These are phyloP conservation scores for Nesospiza acunhae DNA, from an alignment of 2,113 vertebrate genomes.

Conservation along the genomic window DNA sequence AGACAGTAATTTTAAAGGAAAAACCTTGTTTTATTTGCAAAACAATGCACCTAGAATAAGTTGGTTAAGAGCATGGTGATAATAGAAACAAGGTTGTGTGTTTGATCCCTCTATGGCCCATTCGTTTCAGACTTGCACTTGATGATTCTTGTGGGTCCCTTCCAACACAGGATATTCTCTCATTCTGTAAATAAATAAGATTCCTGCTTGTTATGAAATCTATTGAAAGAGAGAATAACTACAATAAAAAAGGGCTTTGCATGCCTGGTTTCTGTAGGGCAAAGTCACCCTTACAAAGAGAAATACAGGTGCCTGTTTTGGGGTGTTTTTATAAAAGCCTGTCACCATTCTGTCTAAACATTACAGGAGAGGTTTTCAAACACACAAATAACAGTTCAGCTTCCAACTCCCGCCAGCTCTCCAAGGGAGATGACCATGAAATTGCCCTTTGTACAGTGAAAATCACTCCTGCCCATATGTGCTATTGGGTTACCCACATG, in stretches of 20 bases:
- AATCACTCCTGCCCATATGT: not conserved
- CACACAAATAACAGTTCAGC: not conserved
- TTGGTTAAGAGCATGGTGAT: not conserved
- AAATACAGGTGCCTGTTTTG: not conserved
- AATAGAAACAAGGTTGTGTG: not conserved
- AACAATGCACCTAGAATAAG: not conserved
- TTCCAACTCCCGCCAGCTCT: not conserved
- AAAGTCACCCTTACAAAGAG: not conserved
- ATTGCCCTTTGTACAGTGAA: slow-evolving; percentile 38
- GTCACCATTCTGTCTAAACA: not conserved
- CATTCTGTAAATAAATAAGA: not conserved
- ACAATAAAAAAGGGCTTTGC: not conserved
- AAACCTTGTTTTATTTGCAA: not conserved
- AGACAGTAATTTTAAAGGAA: not conserved
- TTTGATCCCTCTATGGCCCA: not conserved
- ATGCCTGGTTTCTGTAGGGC: not conserved
- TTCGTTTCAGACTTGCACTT: not conserved
- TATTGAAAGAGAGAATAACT: not conserved
- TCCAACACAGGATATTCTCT: not conserved
- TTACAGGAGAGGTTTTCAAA: not conserved
- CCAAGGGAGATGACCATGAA: slow-evolving; percentile 21
- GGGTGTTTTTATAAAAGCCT: not conserved
- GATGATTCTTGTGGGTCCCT: not conserved
- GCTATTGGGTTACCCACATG: not conserved
- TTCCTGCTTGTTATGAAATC: not conserved